Conservation (phyloP, 2,888 invertebrate genomes). For the Tinea trinotella region DNA sequence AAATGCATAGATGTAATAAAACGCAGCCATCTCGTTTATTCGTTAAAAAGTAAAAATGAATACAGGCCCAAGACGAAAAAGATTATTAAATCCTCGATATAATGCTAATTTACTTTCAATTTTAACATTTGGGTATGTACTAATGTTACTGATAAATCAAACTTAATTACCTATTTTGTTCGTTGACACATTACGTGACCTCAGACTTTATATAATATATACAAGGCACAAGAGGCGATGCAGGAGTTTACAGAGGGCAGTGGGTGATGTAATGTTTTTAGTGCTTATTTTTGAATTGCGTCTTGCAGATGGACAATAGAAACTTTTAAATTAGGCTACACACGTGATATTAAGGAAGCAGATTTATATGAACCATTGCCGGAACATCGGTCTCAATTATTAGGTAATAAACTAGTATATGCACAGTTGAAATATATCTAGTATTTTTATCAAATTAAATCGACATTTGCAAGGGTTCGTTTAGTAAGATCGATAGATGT, state of each 20-base stretch:
- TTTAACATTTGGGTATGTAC: conserved; percentile 68
- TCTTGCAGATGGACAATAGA: conserved; percentile 77
- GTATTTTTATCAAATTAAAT: background rate
- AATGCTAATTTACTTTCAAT: conserved; percentile 65
- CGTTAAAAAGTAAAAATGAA: conserved; percentile 39
- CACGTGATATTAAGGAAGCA: conserved; percentile 74
- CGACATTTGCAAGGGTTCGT: background rate
- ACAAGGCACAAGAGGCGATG: no score
- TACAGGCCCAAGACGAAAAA: conserved; percentile 52
- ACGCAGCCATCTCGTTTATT: background rate
- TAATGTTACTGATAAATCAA: no score
- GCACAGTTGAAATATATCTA: background rate
- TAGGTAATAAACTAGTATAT: conserved; percentile 34
- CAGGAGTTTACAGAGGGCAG: no score
- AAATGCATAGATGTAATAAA: no score
- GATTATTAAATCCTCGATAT: conserved; percentile 61
- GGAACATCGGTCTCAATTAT: conserved; percentile 76
- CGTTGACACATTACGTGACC: no score
- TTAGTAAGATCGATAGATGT: no score
- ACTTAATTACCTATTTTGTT: no score
- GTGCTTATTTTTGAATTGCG: no score
- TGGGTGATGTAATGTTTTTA: no score
- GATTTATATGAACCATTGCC: conserved; percentile 78
- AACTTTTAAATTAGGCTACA: conserved; percentile 78
- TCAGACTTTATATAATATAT: no score